A percentile compares a stretch with the other conserved stretches of the same genome.
These are phyloP conservation scores for Nerophis ophidion DNA, from an alignment of 2,113 vertebrate genomes.

Conservation along the genomic window DNA sequence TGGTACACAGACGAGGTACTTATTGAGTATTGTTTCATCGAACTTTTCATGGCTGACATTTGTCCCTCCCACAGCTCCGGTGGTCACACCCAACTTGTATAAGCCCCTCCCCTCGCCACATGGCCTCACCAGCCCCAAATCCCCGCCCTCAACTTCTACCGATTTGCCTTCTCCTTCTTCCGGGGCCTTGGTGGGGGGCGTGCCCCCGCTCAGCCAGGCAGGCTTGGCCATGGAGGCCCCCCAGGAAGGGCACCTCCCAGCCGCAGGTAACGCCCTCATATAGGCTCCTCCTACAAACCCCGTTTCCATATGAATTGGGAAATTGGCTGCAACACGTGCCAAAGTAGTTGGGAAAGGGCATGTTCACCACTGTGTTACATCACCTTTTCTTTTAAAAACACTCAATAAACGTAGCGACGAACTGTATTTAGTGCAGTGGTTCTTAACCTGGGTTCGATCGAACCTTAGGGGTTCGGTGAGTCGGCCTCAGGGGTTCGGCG, in stretches of 20 bases:
- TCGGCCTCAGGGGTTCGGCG: too few relatives aligned
- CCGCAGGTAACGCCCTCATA: slow-evolving; percentile 9
- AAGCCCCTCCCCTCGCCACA: slow-evolving; percentile 49
- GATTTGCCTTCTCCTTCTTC: slow-evolving; percentile 43
- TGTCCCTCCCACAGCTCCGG: slow-evolving; percentile 29
- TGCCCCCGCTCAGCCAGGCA: slow-evolving; percentile 52
- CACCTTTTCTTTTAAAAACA: too few relatives aligned
- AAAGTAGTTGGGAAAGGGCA: too few relatives aligned
- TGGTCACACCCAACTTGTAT: slow-evolving; percentile 57
- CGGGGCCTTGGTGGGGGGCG: slow-evolving; percentile 40
- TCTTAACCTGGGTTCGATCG: too few relatives aligned
- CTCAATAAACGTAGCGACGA: too few relatives aligned
- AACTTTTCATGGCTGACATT: background rate
- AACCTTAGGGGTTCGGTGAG: too few relatives aligned
- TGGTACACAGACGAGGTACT: slow-evolving; percentile 69
- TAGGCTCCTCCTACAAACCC: background rate
- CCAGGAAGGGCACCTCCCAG: slow-evolving; percentile 23
- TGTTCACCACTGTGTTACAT: too few relatives aligned
- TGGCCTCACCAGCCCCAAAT: slow-evolving; percentile 28
- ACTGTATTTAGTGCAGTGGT: too few relatives aligned
- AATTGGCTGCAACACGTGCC: too few relatives aligned
- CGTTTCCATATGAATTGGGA: too few relatives aligned
- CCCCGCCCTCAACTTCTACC: slow-evolving; percentile 20
- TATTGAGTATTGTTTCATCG: background rate
- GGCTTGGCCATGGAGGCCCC: slow-evolving; percentile 45